A percentile compares a stretch with the other conserved stretches of the same genome.
These are phyloP conservation scores for Sepioteuthis lessoniana DNA, from an alignment of 2,888 invertebrate genomes.

Conservation along the genomic window DNA sequence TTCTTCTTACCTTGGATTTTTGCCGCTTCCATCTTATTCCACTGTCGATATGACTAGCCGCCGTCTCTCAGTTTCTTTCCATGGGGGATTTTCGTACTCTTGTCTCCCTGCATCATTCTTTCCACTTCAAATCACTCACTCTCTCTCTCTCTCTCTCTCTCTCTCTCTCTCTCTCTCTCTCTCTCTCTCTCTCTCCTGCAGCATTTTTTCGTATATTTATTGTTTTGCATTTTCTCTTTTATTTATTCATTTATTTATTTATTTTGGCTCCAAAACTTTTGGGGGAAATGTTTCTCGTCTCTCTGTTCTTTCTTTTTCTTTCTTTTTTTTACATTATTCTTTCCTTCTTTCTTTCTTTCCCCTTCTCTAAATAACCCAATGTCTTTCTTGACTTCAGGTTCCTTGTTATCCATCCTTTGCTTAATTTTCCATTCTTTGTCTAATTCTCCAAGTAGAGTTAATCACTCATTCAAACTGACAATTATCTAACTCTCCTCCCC, in stretches of 20 bases:
- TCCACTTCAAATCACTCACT: background rate
- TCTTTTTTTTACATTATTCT: background rate
- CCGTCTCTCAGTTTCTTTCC: too few relatives aligned
- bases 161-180: background rate
- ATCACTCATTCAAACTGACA: conserved; percentile 33
- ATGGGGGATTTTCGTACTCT: background rate
- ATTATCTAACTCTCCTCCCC: background rate
- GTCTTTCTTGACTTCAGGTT: background rate
- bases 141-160: background rate
- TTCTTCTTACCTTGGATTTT: too few relatives aligned
- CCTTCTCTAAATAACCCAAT: background rate
- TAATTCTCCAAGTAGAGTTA: background rate
- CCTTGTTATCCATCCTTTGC: background rate
- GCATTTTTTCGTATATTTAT: background rate
- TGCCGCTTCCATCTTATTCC: too few relatives aligned
- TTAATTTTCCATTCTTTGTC: background rate
- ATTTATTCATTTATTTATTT: too few relatives aligned
- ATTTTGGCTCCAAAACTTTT: too few relatives aligned
- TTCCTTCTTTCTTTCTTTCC: background rate
- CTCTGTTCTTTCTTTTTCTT: background rate
- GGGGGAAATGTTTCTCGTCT: background rate
- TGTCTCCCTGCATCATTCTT: background rate
- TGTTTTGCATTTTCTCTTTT: too few relatives aligned
- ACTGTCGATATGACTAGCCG: too few relatives aligned
- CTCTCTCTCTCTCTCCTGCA: background rate